Percentiles rank a stretch among this genome's conserved stretches.
Conservation (phyloP, 2,113 vertebrate genomes). For the Sceloporus undulatus region DNA sequence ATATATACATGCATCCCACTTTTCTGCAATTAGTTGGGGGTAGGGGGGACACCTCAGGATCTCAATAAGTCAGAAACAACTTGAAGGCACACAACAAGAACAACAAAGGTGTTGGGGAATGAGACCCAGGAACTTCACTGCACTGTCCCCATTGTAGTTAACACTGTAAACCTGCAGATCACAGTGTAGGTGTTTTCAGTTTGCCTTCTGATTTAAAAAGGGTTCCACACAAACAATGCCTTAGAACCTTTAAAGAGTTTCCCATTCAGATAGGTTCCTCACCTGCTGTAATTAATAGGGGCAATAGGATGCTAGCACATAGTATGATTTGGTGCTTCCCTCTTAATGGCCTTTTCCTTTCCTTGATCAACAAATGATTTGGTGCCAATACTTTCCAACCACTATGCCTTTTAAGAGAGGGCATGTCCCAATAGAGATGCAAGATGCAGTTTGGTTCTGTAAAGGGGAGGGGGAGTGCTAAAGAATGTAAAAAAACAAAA, state of each 20-base stretch:
- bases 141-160: not conserved
- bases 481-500: not conserved
- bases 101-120: too few relatives aligned
- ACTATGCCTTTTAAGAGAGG: not conserved
- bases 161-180: not conserved
- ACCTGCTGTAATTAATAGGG: not conserved
- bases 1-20: not conserved
- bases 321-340: not conserved
- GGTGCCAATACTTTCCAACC: not conserved
- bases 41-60: not conserved
- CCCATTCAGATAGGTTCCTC: not conserved
- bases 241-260: not conserved
- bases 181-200: too few relatives aligned
- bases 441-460: not conserved
- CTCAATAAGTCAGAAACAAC: too few relatives aligned
- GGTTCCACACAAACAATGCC: not conserved
- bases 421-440: not conserved
- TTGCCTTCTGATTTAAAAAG: not conserved
- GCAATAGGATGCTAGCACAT: not conserved
- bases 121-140: not conserved
- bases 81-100: too few relatives aligned
- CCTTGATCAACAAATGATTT: not conserved
- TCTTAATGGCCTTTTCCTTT: not conserved
- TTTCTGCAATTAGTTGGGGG: too few relatives aligned
- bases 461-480: not conserved